Evolutionary conservation across 2,113 vertebrate genomes (phyloP).

Genomic region (Morone chrysops): DNA sequence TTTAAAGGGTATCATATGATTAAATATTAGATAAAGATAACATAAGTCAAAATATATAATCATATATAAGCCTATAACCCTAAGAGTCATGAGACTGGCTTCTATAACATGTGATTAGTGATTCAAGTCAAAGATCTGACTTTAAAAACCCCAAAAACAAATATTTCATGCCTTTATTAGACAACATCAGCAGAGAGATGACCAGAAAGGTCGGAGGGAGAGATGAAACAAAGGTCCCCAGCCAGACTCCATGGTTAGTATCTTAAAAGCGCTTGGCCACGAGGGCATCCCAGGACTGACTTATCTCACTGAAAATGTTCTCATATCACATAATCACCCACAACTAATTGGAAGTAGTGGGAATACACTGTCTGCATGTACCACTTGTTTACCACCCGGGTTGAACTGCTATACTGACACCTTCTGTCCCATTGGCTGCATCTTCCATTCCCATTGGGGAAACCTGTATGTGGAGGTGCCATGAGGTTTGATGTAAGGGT

Average conservation of each 20-base stretch:
- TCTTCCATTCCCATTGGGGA: conserved; percentile 12
- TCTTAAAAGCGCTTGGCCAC: neutral
- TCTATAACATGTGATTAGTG: neutral
- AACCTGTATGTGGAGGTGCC: conserved; percentile 7
- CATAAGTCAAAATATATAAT: neutral
- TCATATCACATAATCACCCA: conserved; percentile 1
- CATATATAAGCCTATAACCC: neutral
- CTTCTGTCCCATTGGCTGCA: neutral
- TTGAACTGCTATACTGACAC: neutral
- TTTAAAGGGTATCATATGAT: neutral
- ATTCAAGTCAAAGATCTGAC: neutral
- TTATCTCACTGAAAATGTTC: neutral
- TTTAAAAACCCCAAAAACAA: neutral
- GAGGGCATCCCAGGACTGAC: neutral
- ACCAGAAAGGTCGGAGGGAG: neutral
- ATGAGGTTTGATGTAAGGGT: neutral
- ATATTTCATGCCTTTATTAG: neutral
- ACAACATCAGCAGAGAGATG: neutral
- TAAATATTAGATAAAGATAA: neutral
- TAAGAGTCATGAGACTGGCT: neutral
- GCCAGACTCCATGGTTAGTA: neutral
- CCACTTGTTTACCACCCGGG: neutral
- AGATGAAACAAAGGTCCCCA: neutral
- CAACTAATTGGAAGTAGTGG: neutral
- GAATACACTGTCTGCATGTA: conserved; percentile 10